A percentile compares a stretch with the other conserved stretches of the same genome.
Evolutionary conservation across 2,888 invertebrate species (phyloP).

Genomic region (Parnassius glacialis): DNA sequence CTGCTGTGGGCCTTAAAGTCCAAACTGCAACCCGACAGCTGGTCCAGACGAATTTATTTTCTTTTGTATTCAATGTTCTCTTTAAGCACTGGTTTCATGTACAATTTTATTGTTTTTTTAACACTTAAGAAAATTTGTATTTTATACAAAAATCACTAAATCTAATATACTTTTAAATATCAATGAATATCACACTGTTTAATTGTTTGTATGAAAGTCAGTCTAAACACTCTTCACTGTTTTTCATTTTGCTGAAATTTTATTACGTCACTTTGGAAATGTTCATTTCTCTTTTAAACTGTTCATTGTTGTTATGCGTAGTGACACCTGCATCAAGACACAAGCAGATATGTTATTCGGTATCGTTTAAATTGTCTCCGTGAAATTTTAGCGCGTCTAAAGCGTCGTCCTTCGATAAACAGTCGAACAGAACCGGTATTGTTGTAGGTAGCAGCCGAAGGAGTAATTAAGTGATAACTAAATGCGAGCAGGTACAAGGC

Average conservation of each 20-base stretch:
- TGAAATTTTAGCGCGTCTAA: constrained; percentile 15
- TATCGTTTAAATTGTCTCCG: constrained; percentile 6
- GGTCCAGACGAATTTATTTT: constrained; percentile 42
- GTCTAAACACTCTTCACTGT: constrained; percentile 78
- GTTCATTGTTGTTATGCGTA: constrained; percentile 51
- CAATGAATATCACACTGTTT: constrained; percentile 74
- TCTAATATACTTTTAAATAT: constrained; percentile 52
- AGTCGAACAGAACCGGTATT: constrained; percentile 30
- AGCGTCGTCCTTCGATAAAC: constrained; percentile 27
- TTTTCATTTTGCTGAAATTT: constrained; percentile 70
- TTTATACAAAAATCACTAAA: constrained; percentile 42
- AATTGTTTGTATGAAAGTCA: constrained; percentile 42
- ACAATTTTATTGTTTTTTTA: constrained; percentile 30
- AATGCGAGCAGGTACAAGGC: constrained; percentile 42
- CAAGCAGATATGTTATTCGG: constrained; percentile 23
- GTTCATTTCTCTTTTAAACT: constrained; percentile 48
- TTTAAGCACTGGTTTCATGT: constrained; percentile 33
- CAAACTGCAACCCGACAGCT: constrained; percentile 42
- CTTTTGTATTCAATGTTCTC: constrained; percentile 29
- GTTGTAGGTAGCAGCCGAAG: constrained; percentile 30
- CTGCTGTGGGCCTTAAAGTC: constrained; percentile 55
- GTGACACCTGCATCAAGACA: constrained; percentile 48
- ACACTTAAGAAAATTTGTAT: constrained; percentile 26
- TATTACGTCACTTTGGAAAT: constrained; percentile 64
- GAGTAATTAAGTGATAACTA: constrained; percentile 39